Conservation (phyloP, 1,140 invertebrate genomes). For the Drosophila paulistorum region DNA sequence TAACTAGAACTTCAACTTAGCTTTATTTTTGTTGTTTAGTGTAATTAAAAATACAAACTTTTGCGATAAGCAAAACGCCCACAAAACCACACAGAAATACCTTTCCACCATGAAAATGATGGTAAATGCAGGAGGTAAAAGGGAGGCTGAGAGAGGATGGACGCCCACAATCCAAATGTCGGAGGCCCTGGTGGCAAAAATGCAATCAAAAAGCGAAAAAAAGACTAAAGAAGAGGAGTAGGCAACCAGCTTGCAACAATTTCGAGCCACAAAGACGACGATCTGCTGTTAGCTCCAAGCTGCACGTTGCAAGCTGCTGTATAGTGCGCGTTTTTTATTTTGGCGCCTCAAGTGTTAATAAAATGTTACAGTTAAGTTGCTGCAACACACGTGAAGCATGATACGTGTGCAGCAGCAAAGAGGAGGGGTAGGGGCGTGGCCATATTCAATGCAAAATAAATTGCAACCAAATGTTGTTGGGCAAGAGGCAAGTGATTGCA, state of each 20-base stretch:
- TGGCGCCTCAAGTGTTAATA: conserved; percentile 74
- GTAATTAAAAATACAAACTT: conserved; percentile 50
- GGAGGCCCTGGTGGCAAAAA: conserved; percentile 36
- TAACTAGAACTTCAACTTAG: too few species aligned
- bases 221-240: conserved; percentile 36
- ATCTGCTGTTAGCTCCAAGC: conserved; percentile 7
- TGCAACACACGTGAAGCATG: conserved; percentile 47
- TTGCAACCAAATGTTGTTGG: conserved; percentile 62
- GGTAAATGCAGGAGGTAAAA: conserved; percentile 1
- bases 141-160: not conserved
- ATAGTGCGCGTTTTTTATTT: conserved; percentile 36
- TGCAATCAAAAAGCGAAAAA: conserved; percentile 48
- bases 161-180: conserved; percentile 32
- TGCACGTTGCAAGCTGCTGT: conserved; percentile 35
- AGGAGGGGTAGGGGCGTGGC: not conserved
- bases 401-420: not conserved
- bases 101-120: conserved; percentile 18
- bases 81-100: conserved; percentile 20
- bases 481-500: conserved; percentile 70
- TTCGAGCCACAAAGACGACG: conserved; percentile 26
- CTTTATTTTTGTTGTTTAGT: not conserved
- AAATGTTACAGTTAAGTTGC: conserved; percentile 76
- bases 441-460: conserved; percentile 66
- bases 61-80: conserved; percentile 39
- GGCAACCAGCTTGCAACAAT: conserved; percentile 34